Evolutionary conservation across 2,888 invertebrate genomes (phyloP).

Genomic region (Pasiphila rectangulata): DNA sequence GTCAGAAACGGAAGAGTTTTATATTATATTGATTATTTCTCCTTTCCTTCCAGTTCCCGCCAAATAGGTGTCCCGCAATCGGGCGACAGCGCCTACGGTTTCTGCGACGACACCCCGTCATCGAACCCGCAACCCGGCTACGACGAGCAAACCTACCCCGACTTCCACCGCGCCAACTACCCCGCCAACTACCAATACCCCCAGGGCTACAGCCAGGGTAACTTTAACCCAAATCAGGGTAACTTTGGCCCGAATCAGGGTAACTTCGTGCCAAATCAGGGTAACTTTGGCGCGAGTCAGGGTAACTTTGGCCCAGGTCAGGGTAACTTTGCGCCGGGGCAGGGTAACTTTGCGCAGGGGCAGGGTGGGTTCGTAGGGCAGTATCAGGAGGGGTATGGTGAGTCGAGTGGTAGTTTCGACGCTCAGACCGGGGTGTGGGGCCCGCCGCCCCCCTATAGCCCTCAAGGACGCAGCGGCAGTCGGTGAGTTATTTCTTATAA

Average conservation of each 20-base stretch:
- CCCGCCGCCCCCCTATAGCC: conserved; percentile 93
- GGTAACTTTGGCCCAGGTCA: conserved; percentile 2
- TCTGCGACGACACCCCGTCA: conserved; percentile 76
- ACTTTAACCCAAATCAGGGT: conserved; percentile 5
- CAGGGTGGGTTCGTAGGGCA: conserved; percentile 45
- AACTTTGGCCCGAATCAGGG: conserved; percentile 33
- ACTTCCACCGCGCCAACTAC: no score
- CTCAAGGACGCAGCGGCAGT: conserved; percentile 82
- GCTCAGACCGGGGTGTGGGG: conserved; percentile 87
- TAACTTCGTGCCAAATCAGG: conserved; percentile 36
- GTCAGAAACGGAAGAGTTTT: background rate
- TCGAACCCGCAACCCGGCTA: conserved; percentile 38
- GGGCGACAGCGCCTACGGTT: conserved; percentile 90
- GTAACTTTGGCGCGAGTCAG: conserved; percentile 30
- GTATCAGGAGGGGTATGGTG: conserved; percentile 79
- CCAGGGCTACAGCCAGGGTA: conserved; percentile 6
- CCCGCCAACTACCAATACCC: no score
- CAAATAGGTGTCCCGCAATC: conserved; percentile 86
- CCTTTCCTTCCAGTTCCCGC: conserved; percentile 59
- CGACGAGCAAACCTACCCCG: conserved; percentile 54
- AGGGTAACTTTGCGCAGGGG: conserved; percentile 21
- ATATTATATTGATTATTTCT: background rate
- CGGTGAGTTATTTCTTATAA: conserved; percentile 43
- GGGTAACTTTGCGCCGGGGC: background rate
- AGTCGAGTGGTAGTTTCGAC: conserved; percentile 77